phyloP scores from a whole-genome alignment of 1,140 invertebrate species.

The Orius insidiosus region DNA sequence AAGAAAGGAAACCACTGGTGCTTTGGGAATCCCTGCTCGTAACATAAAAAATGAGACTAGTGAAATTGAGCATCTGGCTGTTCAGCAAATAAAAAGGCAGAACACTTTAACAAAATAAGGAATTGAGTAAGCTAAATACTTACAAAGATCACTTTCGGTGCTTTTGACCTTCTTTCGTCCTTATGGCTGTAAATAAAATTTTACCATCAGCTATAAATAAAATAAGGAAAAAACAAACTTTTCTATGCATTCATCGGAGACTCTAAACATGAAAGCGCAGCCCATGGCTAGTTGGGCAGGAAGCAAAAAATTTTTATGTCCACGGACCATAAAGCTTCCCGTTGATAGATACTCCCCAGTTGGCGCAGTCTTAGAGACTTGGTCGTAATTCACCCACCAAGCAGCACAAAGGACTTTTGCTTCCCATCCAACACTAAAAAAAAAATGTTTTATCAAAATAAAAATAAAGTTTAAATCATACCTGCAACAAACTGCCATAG shows the following conservation, averaged over 20 bases:
- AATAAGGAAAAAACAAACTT: neutral
- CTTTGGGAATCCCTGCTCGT: too few species aligned
- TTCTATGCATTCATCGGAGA: neutral
- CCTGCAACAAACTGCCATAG: constrained; percentile 92
- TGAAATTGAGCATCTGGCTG: too few species aligned
- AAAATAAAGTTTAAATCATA: too few species aligned
- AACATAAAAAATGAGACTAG: too few species aligned
- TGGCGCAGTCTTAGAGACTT: constrained; percentile 96
- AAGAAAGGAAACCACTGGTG: too few species aligned
- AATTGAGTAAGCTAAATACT: too few species aligned
- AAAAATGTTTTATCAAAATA: too few species aligned
- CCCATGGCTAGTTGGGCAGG: constrained; percentile 83
- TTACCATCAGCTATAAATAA: neutral
- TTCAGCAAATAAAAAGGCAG: too few species aligned
- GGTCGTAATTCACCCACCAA: constrained; percentile 91
- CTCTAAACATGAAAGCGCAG: constrained; percentile 74
- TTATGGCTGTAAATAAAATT: constrained; percentile 31
- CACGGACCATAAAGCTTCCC: constrained; percentile 92
- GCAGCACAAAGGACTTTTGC: constrained; percentile 86
- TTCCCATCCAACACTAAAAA: constrained; percentile 79
- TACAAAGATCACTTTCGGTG: neutral
- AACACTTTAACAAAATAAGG: too few species aligned
- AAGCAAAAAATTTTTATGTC: constrained; percentile 93
- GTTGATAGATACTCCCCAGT: constrained; percentile 90
- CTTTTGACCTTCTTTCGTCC: constrained; percentile 41